phyloP scores from a whole-genome alignment of 2,888 invertebrate species.

The Tortrix viridana region DNA sequence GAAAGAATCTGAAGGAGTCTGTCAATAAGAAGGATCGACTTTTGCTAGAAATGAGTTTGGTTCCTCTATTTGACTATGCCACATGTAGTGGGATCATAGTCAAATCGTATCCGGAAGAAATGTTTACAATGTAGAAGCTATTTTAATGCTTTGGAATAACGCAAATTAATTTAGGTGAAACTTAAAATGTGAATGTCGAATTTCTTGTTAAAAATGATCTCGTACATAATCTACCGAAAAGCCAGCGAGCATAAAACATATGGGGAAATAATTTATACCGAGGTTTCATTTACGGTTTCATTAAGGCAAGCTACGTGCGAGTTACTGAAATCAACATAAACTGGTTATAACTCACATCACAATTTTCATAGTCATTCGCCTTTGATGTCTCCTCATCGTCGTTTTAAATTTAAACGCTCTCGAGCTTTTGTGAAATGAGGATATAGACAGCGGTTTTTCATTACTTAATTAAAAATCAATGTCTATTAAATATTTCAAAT shows the following conservation, averaged over 20 bases:
- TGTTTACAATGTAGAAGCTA: too few relatives aligned
- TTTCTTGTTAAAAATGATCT: background rate
- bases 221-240: constrained; percentile 7
- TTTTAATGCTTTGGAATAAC: too few relatives aligned
- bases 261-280: constrained; percentile 68
- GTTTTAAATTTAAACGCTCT: constrained; percentile 11
- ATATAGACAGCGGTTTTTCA: background rate
- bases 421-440: background rate
- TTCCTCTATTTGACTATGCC: too few relatives aligned
- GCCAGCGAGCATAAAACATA: constrained; percentile 36
- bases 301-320: constrained; percentile 58
- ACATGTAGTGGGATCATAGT: too few relatives aligned
- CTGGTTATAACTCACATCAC: constrained; percentile 59
- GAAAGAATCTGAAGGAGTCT: too few relatives aligned
- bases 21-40: too few relatives aligned
- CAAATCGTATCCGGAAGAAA: too few relatives aligned
- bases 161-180: background rate
- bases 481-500: background rate
- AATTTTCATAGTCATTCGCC: constrained; percentile 28
- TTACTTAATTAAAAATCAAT: background rate
- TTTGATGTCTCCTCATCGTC: constrained; percentile 13
- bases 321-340: constrained; percentile 75
- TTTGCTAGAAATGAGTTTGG: too few relatives aligned
- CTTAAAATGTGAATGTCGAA: background rate
- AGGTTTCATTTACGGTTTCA: constrained; percentile 67